phyloP scores from a whole-genome alignment of 2,113 vertebrate genomes.

The Ranitomeya imitator region DNA sequence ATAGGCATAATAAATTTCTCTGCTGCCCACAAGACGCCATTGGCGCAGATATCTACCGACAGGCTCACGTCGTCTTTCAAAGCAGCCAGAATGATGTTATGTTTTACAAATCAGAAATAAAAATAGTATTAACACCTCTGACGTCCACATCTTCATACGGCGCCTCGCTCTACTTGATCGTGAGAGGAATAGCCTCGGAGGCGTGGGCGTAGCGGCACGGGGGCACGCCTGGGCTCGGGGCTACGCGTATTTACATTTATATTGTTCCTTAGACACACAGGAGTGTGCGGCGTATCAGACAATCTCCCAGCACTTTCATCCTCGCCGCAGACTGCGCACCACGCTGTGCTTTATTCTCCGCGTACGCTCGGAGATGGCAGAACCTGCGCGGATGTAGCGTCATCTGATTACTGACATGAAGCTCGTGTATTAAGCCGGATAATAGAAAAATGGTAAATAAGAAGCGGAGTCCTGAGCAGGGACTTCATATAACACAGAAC shows the following conservation, averaged over 20 bases:
- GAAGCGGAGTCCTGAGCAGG: not conserved
- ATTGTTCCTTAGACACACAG: not conserved
- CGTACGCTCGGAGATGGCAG: not conserved
- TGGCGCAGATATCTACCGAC: not conserved
- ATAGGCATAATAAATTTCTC: not conserved
- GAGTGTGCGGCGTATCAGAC: not conserved
- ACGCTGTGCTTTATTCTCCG: conserved; percentile 1
- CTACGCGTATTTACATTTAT: not conserved
- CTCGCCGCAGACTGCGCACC: not conserved
- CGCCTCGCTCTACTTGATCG: not conserved
- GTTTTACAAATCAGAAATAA: conserved; percentile 11
- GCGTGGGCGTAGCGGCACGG: not conserved
- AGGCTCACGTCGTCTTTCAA: not conserved
- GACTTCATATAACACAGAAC: not conserved
- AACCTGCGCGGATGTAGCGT: not conserved
- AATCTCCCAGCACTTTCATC: conserved; percentile 1
- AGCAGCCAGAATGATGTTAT: not conserved
- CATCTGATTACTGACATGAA: not conserved
- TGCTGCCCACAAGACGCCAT: not conserved
- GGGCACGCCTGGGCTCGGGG: not conserved
- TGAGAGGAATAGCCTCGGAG: not conserved
- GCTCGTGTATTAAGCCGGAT: not conserved
- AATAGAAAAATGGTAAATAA: not conserved
- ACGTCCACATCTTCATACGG: not conserved
- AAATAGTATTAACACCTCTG: not conserved